Evolutionary conservation across 2,888 invertebrate species (phyloP).

Genomic region (Drosophila barbarae): DNA sequence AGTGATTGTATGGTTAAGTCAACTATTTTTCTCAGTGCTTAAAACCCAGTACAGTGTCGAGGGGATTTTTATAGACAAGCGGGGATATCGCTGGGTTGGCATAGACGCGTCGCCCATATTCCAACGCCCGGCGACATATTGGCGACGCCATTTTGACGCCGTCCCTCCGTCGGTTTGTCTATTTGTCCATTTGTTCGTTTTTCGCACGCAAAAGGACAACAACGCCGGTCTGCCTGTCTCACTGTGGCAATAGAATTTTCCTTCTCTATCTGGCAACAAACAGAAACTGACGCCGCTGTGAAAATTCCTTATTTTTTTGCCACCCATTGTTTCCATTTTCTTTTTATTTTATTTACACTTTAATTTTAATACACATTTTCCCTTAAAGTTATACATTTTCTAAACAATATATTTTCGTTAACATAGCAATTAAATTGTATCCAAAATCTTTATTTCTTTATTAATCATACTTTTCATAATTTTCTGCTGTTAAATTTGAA

Average conservation of each 20-base stretch:
- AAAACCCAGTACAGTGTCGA: background rate
- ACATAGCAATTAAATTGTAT: no score
- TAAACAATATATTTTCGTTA: no score
- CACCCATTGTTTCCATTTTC: background rate
- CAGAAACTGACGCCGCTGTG: conserved; percentile 46
- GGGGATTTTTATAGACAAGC: conserved; percentile 12
- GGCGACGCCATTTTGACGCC: conserved; percentile 77
- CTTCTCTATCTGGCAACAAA: conserved; percentile 49
- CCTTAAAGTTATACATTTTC: no score
- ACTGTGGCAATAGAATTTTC: conserved; percentile 9
- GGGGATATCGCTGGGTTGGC: conserved; percentile 26
- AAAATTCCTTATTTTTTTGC: background rate
- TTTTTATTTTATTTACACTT: background rate
- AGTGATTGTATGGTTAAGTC: no score
- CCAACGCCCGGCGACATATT: conserved; percentile 73
- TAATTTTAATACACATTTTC: background rate
- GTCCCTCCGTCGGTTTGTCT: conserved; percentile 44
- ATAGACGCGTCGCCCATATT: conserved; percentile 57
- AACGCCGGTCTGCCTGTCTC: conserved; percentile 27
- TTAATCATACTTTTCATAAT: no score
- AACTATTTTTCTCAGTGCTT: background rate
- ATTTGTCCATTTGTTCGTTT: conserved; percentile 41
- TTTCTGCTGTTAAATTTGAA: background rate
- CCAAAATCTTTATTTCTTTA: no score
- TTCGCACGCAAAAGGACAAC: conserved; percentile 64